Evolutionary conservation across 2,888 invertebrate species (phyloP), one percentile per base, ranked within the genome.

Genomic region (Trissolcus japonicus): DNA sequence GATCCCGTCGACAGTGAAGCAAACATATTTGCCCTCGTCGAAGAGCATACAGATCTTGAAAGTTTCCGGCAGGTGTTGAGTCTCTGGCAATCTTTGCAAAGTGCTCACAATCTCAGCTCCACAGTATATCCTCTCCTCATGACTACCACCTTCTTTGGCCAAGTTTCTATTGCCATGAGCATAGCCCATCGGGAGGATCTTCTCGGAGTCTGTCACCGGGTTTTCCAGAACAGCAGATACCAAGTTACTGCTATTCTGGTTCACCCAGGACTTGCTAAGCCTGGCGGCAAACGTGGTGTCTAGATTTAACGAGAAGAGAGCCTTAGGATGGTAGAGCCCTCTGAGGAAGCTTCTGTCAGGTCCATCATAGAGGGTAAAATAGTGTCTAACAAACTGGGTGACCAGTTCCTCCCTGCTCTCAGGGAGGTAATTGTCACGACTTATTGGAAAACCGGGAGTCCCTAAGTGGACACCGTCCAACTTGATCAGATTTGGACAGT

Each of bases 321-420:
- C 94, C 40, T 92, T 86, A 25, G 91, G 90, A 63, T 92, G 91
- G 83, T 95, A 95, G 69, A 95, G 86, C 0, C 91, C 90, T 13
- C 90, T 84, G 11, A 95, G 85, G 0, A 87, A 74, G 0, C 84
- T 83, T 25, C 94, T 90, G 63, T 93, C 91, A 0, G 90, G 90
- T 1, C 90, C 88, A 83, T 95, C 95, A 76, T 94, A 92, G 1
- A 94, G 86, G 0, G 91, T 90, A 83, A 93, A 95, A 88, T 91
- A 94, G 74, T 93, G 91, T 67, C 92, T 91, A 4, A 94, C 85
- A 85, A 94, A 94, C 81, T 91, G 92, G 66, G 92, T 91, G 0
- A 92, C 91, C 0, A 94, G 80, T 0, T 80, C 72, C 11, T 81
- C 77, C 25, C 71, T 80, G 1, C 60, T 78, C 4, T 77, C 65